These are phyloP conservation scores for Caenorhabditis macrosperma DNA, from an alignment of 2,888 invertebrate species.

Conservation along the genomic window DNA sequence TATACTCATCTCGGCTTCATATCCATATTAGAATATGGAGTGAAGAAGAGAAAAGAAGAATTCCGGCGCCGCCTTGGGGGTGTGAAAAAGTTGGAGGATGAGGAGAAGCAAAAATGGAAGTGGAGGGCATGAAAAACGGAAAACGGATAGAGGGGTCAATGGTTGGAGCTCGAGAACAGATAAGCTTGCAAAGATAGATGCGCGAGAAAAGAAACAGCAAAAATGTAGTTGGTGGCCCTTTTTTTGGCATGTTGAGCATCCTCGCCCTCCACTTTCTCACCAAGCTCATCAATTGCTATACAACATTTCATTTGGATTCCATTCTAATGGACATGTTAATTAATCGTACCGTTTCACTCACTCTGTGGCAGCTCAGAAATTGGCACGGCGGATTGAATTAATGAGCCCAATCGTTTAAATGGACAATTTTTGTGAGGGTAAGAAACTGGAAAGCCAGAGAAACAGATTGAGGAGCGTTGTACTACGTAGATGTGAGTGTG, in stretches of 20 bases:
- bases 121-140: conserved; percentile 32
- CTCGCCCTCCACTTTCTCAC: conserved; percentile 30
- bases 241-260: conserved; percentile 38
- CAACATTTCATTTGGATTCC: conserved; percentile 31
- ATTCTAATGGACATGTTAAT: conserved; percentile 29
- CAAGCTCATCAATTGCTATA: conserved; percentile 41
- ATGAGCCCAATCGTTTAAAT: conserved; percentile 6
- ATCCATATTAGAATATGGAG: conserved; percentile 49
- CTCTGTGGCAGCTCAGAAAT: conserved; percentile 1
- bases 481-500: conserved; percentile 34
- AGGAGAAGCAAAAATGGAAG: conserved; percentile 12
- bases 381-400: conserved; percentile 7
- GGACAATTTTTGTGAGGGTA: neutral
- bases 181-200: conserved; percentile 53
- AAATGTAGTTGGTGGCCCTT: conserved; percentile 52
- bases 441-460: no score
- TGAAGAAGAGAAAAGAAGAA: conserved; percentile 18
- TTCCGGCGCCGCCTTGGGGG: conserved; percentile 9
- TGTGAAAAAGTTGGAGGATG: conserved; percentile 39
- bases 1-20: conserved; percentile 56
- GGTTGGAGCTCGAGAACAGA: conserved; percentile 52
- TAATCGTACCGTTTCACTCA: conserved; percentile 30
- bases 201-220: conserved; percentile 44
- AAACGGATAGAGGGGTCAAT: conserved; percentile 54
- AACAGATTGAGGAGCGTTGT: conserved; percentile 5